Conservation (phyloP, 2,888 invertebrate genomes). For the Bursaphelenchus okinawaensis region DNA sequence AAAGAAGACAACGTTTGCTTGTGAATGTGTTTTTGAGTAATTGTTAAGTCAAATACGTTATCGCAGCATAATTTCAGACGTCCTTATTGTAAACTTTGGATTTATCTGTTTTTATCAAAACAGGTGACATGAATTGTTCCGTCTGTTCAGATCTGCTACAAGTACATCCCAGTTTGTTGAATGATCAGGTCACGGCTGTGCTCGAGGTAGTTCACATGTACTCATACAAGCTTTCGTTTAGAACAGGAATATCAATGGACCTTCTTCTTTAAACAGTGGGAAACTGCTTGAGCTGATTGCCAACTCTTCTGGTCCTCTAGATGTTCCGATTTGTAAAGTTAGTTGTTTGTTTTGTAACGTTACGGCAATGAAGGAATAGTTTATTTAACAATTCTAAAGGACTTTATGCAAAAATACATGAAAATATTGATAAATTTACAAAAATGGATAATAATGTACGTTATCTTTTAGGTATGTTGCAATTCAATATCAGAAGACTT, state of each 20-base stretch:
- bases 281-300: constrained; percentile 43
- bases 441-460: background rate
- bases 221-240: constrained; percentile 1
- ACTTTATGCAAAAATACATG: constrained; percentile 3
- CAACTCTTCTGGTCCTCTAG: constrained; percentile 37
- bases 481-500: constrained; percentile 31
- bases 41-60: background rate
- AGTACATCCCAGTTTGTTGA: background rate
- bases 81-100: background rate
- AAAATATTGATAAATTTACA: background rate
- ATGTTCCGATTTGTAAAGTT: constrained; percentile 51
- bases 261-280: constrained; percentile 7
- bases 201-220: constrained; percentile 3
- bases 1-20: background rate
- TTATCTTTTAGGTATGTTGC: constrained; percentile 9
- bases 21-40: background rate
- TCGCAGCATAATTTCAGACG: background rate
- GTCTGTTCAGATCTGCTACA: background rate
- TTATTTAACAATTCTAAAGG: background rate
- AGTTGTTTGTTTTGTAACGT: background rate
- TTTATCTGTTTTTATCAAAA: background rate
- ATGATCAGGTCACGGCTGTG: constrained; percentile 6
- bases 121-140: background rate
- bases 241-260: constrained; percentile 9
- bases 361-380: too few species aligned